phyloP scores from a whole-genome alignment of 2,888 invertebrate genomes.

The Stenotaenia linearis region DNA sequence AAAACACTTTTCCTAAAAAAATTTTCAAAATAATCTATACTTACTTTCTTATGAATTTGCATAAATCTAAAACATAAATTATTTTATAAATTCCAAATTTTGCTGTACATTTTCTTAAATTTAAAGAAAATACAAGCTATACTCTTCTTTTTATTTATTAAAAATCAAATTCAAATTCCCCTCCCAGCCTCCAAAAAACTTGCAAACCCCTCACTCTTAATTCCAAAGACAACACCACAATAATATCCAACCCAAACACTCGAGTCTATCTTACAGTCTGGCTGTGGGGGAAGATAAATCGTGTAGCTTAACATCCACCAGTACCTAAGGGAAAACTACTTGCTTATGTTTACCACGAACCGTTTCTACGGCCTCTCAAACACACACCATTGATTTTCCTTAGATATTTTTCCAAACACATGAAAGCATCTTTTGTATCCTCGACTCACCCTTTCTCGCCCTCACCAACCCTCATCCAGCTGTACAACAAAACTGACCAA shows the following conservation, averaged over 20 bases:
- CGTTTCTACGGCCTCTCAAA: background rate
- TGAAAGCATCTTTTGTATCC: background rate
- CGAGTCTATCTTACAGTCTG: background rate
- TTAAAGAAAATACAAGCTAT: no score
- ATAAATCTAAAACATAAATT: no score
- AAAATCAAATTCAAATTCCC: no score
- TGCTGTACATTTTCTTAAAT: no score
- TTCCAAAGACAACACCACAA: background rate
- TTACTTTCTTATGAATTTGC: no score
- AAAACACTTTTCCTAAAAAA: no score
- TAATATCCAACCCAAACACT: background rate
- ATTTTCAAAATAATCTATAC: no score
- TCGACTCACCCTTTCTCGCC: background rate
- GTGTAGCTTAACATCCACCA: background rate
- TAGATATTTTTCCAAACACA: background rate
- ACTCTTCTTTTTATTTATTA: no score
- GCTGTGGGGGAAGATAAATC: background rate
- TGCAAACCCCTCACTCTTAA: no score
- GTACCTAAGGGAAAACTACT: background rate
- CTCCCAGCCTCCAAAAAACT: no score
- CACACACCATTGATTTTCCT: background rate
- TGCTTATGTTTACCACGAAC: background rate
- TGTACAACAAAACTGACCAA: background rate
- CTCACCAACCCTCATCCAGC: background rate
- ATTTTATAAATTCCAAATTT: no score